Evolutionary conservation across 2,797 vertebrate genomes (phyloP), one percentile per base, ranked within the genome.

Genomic region (Bradypus variegatus): DNA sequence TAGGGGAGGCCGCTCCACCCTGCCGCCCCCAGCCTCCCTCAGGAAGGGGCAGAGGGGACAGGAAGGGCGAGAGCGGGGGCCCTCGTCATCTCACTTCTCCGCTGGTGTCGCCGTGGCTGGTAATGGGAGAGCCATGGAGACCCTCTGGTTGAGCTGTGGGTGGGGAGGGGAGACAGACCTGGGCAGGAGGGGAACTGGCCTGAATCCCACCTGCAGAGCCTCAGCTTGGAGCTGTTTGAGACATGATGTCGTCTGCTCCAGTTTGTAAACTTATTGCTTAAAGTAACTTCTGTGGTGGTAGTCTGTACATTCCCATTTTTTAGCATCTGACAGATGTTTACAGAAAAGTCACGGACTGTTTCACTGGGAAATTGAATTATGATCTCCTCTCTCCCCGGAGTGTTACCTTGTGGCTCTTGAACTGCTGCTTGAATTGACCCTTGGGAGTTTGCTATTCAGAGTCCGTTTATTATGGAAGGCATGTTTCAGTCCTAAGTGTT

Each of bases 201-300:
- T 11, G 6, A 72, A 13, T 62, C 21, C 11, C 0, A 0, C 69
- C 91, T 29, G 41, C 19, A 41, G 70, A 25, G 3, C 29, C 60
- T 6, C 4, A 0, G 53, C 15, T 96, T 95, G 94, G 97, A 97
- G 90, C 97, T 96, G 88, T 97, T 97, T 96, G 97, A 96, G n/a
- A n/a, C n/a, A n/a, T n/a, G 96, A 93, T 95, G 95, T 97, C 96
- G 97, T 91, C 78, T 64, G 38, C 60, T 72, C 38, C 53, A 88
- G 25, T 38, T 86, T 80, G 86, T 15, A 19, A 33, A 41, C 64
- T 95, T 65, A 60, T 48, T 73, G 87, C 87, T 94, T 13, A 87
- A 81, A 60, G n/a, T n/a, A 45, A 45, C 41, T 87, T 86, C 75
- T 70, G 95, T 89, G 92, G 89, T 38, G 8, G 83, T 92, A 81